These are phyloP conservation scores for Hydrotaea diabolus DNA, from an alignment of 2,888 invertebrate genomes.

Conservation along the genomic window DNA sequence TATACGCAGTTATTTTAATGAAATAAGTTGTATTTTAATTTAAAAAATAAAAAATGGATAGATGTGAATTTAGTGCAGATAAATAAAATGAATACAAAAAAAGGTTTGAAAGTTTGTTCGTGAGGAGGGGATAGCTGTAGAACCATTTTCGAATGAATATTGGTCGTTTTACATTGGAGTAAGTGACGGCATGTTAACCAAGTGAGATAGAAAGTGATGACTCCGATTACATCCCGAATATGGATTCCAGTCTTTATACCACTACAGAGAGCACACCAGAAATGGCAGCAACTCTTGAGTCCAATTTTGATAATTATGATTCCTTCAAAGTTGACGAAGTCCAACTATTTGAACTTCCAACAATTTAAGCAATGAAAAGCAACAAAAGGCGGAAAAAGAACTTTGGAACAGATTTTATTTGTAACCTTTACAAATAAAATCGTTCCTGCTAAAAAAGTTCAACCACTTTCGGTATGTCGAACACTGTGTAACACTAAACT, in stretches of 20 bases:
- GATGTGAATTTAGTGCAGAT: not conserved
- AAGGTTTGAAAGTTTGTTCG: not conserved
- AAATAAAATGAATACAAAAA: too few species aligned
- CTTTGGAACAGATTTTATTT: conserved; percentile 41
- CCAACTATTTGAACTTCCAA: too few species aligned
- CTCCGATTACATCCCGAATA: too few species aligned
- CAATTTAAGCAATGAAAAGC: conserved; percentile 30
- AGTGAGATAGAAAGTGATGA: not conserved
- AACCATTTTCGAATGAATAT: not conserved
- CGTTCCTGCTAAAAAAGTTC: conserved; percentile 26
- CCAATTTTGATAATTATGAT: conserved; percentile 28
- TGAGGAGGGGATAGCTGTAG: not conserved
- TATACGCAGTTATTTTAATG: not conserved
- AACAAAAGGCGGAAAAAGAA: conserved; percentile 30
- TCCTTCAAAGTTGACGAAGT: conserved; percentile 24
- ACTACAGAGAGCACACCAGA: not conserved
- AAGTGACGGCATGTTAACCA: too few species aligned
- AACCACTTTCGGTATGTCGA: too few species aligned
- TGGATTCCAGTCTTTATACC: too few species aligned
- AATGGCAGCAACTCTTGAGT: conserved; percentile 6
- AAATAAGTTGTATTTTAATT: not conserved
- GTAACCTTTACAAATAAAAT: conserved; percentile 28
- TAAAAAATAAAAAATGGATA: not conserved
- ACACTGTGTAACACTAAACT: conserved; percentile 24
- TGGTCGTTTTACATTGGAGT: too few species aligned